Evolutionary conservation across 2,113 vertebrate species (phyloP).

Genomic region (Pelvicachromis taeniatus): DNA sequence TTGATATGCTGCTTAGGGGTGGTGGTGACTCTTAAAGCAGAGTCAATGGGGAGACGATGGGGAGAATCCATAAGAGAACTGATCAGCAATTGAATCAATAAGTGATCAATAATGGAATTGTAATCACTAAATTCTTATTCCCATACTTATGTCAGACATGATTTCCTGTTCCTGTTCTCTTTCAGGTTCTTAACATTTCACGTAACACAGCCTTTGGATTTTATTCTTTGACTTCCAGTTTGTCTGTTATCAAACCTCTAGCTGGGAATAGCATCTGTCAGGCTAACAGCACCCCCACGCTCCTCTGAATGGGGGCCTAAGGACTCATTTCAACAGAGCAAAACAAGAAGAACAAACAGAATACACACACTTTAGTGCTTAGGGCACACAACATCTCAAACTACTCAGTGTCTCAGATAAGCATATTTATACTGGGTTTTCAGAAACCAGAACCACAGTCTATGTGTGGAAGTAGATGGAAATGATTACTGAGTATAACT

Average conservation of each 20-base stretch:
- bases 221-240: background rate
- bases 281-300: background rate
- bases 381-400: background rate
- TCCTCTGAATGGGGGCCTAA: background rate
- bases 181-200: background rate
- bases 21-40: background rate
- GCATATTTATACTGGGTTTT: background rate
- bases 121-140: background rate
- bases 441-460: background rate
- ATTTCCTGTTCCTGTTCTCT: background rate
- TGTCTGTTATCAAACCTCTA: slow-evolving; percentile 21
- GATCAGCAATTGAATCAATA: background rate
- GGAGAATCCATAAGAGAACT: background rate
- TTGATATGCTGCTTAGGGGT: background rate
- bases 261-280: slow-evolving; percentile 17
- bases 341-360: background rate
- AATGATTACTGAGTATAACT: background rate
- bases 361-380: background rate
- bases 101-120: background rate
- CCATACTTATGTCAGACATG: background rate
- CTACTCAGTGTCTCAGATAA: no score
- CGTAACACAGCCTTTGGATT: background rate
- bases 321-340: background rate
- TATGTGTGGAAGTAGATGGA: background rate
- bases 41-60: no score